Conservation (phyloP, 1,140 invertebrate genomes). For the Manduca sexta region DNA sequence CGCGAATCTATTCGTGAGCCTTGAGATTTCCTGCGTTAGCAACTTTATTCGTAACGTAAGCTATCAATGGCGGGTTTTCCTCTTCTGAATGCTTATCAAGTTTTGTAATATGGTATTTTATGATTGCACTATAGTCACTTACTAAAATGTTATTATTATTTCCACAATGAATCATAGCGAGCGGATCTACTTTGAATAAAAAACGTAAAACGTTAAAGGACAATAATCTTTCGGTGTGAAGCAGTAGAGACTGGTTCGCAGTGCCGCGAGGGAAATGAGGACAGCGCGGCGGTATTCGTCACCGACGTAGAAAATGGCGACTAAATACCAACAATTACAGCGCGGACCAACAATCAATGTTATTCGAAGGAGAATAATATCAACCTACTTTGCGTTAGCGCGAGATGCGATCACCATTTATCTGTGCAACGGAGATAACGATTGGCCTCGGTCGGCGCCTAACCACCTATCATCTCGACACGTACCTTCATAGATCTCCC, state of each 20-base stretch:
- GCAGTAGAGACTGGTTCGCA: slow-evolving; percentile 58
- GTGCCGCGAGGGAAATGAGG: slow-evolving; percentile 47
- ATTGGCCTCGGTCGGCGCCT: slow-evolving; percentile 16
- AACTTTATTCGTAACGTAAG: no score
- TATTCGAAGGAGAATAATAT: slow-evolving; percentile 15
- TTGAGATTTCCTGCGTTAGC: no score
- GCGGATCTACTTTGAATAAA: slow-evolving; percentile 38
- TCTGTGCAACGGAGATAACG: slow-evolving; percentile 40
- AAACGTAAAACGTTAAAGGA: slow-evolving; percentile 25
- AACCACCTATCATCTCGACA: slow-evolving; percentile 29
- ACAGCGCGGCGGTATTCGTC: slow-evolving; percentile 63
- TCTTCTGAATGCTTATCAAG: no score
- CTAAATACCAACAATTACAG: slow-evolving; percentile 69
- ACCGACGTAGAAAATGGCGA: slow-evolving; percentile 70
- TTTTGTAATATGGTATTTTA: slow-evolving; percentile 7
- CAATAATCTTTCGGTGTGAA: slow-evolving; percentile 51
- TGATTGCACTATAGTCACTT: slow-evolving; percentile 18
- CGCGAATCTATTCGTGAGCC: background rate
- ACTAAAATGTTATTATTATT: slow-evolving; percentile 37
- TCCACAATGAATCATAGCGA: slow-evolving; percentile 61
- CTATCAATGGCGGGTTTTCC: no score
- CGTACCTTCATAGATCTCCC: slow-evolving; percentile 36
- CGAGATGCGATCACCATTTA: slow-evolving; percentile 31
- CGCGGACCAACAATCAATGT: slow-evolving; percentile 26
- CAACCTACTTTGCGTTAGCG: slow-evolving; percentile 13